phyloP scores from a whole-genome alignment of 2,113 vertebrate genomes.

The Neomonachus schauinslandi region DNA sequence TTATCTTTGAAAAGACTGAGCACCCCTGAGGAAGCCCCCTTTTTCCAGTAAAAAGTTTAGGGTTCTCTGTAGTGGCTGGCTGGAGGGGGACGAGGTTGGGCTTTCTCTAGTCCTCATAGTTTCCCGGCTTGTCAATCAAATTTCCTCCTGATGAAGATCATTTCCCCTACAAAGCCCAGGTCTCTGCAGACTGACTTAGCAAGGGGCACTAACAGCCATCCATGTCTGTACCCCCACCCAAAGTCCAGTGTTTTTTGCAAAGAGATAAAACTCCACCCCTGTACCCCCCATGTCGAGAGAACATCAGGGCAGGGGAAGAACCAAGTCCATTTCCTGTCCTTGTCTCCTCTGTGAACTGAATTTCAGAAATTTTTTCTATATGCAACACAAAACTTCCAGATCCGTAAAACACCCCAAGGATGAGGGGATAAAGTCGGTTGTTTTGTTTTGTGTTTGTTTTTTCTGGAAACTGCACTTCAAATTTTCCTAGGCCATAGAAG shows the following conservation, averaged over 20 bases:
- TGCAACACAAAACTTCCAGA: conserved; percentile 74
- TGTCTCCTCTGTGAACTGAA: conserved; percentile 46
- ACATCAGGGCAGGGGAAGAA: conserved; percentile 59
- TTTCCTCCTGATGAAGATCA: conserved; percentile 52
- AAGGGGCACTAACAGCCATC: conserved; percentile 77
- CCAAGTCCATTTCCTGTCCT: conserved; percentile 68
- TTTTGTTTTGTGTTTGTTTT: conserved; percentile 14
- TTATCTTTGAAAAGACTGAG: not conserved
- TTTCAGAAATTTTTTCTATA: conserved; percentile 54
- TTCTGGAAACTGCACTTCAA: conserved; percentile 74
- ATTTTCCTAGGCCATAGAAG: conserved; percentile 79
- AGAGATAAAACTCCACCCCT: conserved; percentile 49
- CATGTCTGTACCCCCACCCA: not conserved
- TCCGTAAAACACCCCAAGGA: not conserved
- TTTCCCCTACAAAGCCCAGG: conserved; percentile 70
- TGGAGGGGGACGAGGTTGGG: not conserved
- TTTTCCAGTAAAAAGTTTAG: not conserved
- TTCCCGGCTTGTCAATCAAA: conserved; percentile 46
- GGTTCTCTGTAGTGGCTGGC: not conserved
- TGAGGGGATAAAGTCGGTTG: not conserved
- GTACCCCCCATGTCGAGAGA: conserved; percentile 49
- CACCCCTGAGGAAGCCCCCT: not conserved
- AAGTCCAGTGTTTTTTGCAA: conserved; percentile 68
- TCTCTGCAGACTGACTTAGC: conserved; percentile 26
- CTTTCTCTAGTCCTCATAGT: conserved; percentile 39